Percentiles rank a stretch among this genome's conserved stretches.
These are phyloP conservation scores for Spisula subtruncata DNA, from an alignment of 2,888 invertebrate genomes.

Conservation along the genomic window DNA sequence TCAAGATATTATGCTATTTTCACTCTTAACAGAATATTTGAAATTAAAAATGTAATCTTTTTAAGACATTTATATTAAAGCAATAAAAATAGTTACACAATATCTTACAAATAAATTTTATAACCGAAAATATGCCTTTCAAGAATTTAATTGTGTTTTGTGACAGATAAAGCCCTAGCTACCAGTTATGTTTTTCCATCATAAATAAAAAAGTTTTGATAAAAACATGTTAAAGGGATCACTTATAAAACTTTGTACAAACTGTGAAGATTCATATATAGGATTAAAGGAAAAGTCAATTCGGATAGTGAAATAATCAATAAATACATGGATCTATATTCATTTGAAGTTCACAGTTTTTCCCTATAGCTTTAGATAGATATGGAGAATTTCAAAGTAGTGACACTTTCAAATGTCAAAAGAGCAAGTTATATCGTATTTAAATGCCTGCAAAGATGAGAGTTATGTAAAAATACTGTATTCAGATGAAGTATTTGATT, in stretches of 20 bases:
- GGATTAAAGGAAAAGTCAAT: slow-evolving; percentile 11
- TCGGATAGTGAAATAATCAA: slow-evolving; percentile 1
- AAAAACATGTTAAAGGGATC: not conserved
- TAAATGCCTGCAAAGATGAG: slow-evolving; percentile 1
- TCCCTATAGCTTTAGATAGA: not conserved
- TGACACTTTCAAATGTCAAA: not conserved
- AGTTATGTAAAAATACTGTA: not conserved
- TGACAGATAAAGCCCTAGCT: not conserved
- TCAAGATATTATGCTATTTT: not conserved
- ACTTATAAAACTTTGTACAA: not conserved
- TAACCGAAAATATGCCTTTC: too few relatives aligned
- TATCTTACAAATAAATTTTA: too few relatives aligned
- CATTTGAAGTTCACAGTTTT: slow-evolving; percentile 25
- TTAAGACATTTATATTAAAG: too few relatives aligned
- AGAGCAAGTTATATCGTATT: not conserved
- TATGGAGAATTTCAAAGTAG: not conserved
- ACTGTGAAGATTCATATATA: slow-evolving; percentile 17
- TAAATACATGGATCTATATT: not conserved
- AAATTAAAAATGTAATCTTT: too few relatives aligned
- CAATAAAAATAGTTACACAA: too few relatives aligned
- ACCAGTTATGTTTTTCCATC: not conserved
- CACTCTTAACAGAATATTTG: not conserved
- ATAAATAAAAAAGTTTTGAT: slow-evolving; percentile 9
- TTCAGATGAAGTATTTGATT: not conserved
- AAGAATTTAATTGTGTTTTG: not conserved